These are phyloP conservation scores for Varanus komodoensis DNA, from an alignment of 2,113 vertebrate genomes.

Conservation along the genomic window DNA sequence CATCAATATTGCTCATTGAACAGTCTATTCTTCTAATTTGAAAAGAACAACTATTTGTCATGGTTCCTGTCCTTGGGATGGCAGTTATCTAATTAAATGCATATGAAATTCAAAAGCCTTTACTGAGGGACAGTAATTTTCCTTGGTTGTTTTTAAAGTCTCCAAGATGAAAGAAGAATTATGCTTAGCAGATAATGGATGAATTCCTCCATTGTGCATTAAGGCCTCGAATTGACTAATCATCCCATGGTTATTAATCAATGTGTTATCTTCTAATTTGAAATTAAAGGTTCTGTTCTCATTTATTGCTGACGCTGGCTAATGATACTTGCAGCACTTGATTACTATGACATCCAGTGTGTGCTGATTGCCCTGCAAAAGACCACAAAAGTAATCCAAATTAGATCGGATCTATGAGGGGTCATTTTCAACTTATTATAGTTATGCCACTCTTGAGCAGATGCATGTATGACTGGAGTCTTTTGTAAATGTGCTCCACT, in stretches of 20 bases:
- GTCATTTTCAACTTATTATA: slow-evolving; percentile 43
- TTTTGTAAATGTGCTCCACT: not conserved
- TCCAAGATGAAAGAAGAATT: slow-evolving; percentile 76
- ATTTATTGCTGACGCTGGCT: slow-evolving; percentile 74
- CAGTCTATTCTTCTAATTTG: slow-evolving; percentile 80
- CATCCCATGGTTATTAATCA: slow-evolving; percentile 77
- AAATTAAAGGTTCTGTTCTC: slow-evolving; percentile 77
- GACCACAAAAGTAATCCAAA: slow-evolving; percentile 63
- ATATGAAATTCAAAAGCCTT: slow-evolving; percentile 84
- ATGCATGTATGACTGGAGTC: slow-evolving; percentile 14
- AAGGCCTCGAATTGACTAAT: slow-evolving; percentile 76
- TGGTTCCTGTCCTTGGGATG: slow-evolving; percentile 77
- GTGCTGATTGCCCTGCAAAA: slow-evolving; percentile 59
- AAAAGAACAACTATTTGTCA: slow-evolving; percentile 84
- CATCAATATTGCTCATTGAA: slow-evolving; percentile 79
- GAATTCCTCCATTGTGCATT: slow-evolving; percentile 76
- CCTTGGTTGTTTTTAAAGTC: slow-evolving; percentile 78
- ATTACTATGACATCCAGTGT: slow-evolving; percentile 61
- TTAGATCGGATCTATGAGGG: slow-evolving; percentile 65
- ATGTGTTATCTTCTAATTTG: slow-evolving; percentile 73
- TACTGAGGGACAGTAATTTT: slow-evolving; percentile 80
- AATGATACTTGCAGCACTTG: slow-evolving; percentile 68
- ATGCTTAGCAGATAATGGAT: slow-evolving; percentile 76
- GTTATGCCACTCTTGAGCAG: slow-evolving; percentile 30
- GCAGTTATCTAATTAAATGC: slow-evolving; percentile 84